Evolutionary conservation across 2,888 invertebrate genomes (phyloP), one percentile per base, ranked within the genome.

Genomic region (Deilephila elpenor): DNA sequence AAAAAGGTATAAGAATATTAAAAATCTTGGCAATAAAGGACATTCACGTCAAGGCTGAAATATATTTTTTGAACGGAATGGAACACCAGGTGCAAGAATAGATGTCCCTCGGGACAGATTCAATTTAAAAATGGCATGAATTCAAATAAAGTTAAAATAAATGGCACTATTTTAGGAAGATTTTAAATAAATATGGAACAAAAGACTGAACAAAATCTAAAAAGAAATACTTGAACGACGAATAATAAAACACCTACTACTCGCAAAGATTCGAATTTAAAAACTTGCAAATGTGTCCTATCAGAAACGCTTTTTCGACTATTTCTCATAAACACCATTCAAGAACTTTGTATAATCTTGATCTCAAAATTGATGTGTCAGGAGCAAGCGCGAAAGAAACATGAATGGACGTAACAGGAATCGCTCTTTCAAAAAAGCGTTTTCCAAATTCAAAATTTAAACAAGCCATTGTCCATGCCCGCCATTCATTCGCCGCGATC

Each of bases 401-500:
- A 51, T 72, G 20, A 44, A 51, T 51, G 59, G 53, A 72, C 62
- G 32, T 61, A 32, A 51, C 37, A 70, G 61, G 61, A 70, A 61
- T 51, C n/a, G 67, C 51, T 60, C 34, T 53, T 53, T 71, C 44
- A 53, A 61, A 61, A 73, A 34, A 70, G 60, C 37, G 70, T 61
- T 70, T 84, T 80, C 83, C 82, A 88, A 90, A 89, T 88, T 89
- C 80, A 87, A 90, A 89, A 86, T 88, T 89, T 81, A 87, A 90
- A 90, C 86, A 84, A 85, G 81, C 79, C 86, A 89, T 92, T 91
- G 90, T 92, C 81, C 80, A 76, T 74, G 77, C 84, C 88, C 88
- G 84, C 90, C 90, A 93, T 93, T 93, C 92, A 93, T 89, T 88
- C 88, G 92, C 86, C 89, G 91, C 90, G 92, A 90, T 93, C 91